Conservation (phyloP, 2,888 invertebrate species). For the Drymonia ruficornis region DNA sequence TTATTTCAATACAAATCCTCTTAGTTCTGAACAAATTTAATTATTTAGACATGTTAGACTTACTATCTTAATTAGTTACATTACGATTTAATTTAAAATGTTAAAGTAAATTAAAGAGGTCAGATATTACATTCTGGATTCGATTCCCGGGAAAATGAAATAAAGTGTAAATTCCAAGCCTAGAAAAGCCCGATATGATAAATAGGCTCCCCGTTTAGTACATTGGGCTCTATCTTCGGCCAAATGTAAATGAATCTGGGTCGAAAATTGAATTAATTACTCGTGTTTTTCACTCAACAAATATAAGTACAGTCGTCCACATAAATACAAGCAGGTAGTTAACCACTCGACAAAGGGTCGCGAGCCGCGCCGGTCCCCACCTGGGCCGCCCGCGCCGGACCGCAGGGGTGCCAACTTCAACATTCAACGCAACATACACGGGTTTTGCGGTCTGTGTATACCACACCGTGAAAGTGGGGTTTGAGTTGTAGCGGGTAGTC, state of each 20-base stretch:
- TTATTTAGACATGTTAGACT: slow-evolving; percentile 3
- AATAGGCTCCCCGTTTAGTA: no score
- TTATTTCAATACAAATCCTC: slow-evolving; percentile 19
- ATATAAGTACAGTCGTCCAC: slow-evolving; percentile 2
- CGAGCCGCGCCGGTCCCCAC: slow-evolving; percentile 2
- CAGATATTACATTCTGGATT: no score
- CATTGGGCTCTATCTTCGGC: no score
- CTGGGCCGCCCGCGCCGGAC: background rate
- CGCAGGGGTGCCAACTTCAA: slow-evolving; percentile 12
- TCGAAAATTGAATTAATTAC: background rate
- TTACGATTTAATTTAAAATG: no score
- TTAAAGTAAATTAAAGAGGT: no score
- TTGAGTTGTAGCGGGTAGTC: slow-evolving; percentile 4
- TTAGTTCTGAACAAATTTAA: slow-evolving; percentile 7
- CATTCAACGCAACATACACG: slow-evolving; percentile 5
- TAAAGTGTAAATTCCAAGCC: no score
- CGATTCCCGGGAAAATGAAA: no score
- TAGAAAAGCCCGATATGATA: no score
- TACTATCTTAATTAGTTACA: background rate
- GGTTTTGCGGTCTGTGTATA: background rate
- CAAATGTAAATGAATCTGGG: no score
- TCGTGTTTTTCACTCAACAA: background rate
- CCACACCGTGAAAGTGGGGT: background rate
- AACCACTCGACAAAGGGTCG: slow-evolving; percentile 5
- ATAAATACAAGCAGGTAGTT: background rate